Evolutionary conservation across 2,113 vertebrate genomes (phyloP), one percentile per base, ranked within the genome.

Genomic region (Odobenus rosmarus): DNA sequence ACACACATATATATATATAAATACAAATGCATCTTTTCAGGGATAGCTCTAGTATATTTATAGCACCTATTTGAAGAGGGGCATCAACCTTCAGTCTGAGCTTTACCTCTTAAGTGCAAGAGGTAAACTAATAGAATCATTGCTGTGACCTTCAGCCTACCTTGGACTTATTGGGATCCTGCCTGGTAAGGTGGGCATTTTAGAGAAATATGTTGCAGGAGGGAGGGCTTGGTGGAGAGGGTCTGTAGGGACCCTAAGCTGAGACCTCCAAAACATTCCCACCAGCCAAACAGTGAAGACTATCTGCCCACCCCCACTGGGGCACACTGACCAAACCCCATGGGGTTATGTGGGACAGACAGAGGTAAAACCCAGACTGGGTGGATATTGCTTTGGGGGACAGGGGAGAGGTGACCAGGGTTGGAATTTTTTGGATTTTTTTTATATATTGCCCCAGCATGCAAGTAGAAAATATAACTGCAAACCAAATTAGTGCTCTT

Each of bases 401-500:
- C 33, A 61, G 33, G 12, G 11, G 95, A 92, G 95, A 97, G 85
- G 96, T 93, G 97, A 82, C 88, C 49, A 93, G 88, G 90, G 49
- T 90, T 97, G n/a, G 53, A 24, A 51, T 86, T 83, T 24, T 49
- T 67, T 15, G 5, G 59, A 79, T 59, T 31, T 31, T 53, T 94
- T 79, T 79, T 49, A 98, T 97, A 94, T 93, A 97, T 92, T 96
- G 95, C 93, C 28, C 4, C 96, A 98, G 98, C 98, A 98, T 98
- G 98, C 98, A 98, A 98, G 88, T 98, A 98, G 97, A 98, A 97
- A 93, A 77, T 94, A 96, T 83, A 97, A 97, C 83, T 99, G 89
- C 95, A 96, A 91, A 46, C 79, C 88, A 97, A 98, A 98, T 92
- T 98, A 97, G 98, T 64, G 49, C 96, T 98, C 98, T 98, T 98